phyloP scores from a whole-genome alignment of 2,888 invertebrate genomes.

The Euplagia quadripunctaria region DNA sequence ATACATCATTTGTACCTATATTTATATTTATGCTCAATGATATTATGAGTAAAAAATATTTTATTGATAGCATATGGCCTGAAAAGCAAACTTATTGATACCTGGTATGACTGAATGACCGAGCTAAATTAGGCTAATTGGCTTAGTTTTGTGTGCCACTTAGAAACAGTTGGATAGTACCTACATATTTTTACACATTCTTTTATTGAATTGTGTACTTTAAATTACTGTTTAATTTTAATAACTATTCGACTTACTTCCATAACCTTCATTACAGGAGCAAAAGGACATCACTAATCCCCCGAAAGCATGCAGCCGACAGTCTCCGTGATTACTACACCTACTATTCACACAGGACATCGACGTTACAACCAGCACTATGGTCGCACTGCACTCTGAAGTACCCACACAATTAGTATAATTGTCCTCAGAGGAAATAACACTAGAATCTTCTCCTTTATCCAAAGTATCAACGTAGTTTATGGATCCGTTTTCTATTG shows the following conservation, averaged over 20 bases:
- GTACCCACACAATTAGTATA: conserved; percentile 76
- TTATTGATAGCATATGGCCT: not conserved
- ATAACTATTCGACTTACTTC: conserved; percentile 76
- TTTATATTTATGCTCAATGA: too few relatives aligned
- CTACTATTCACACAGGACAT: conserved; percentile 92
- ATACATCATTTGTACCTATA: not conserved
- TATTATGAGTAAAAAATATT: not conserved
- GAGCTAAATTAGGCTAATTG: too few relatives aligned
- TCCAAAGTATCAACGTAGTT: conserved; percentile 77
- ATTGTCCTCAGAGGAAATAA: conserved; percentile 61
- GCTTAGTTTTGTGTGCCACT: too few relatives aligned
- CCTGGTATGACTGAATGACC: too few relatives aligned
- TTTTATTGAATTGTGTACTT: too few relatives aligned
- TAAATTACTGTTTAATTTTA: not conserved
- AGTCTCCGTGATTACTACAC: conserved; percentile 92
- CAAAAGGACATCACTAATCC: conserved; percentile 93
- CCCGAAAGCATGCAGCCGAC: conserved; percentile 93
- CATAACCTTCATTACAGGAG: conserved; percentile 90
- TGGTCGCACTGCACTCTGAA: conserved; percentile 86
- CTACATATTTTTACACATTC: too few relatives aligned
- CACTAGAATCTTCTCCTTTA: conserved; percentile 54
- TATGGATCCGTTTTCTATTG: conserved; percentile 78
- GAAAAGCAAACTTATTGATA: not conserved
- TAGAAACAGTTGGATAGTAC: too few relatives aligned
- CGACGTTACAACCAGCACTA: conserved; percentile 91